Evolutionary conservation across 2,888 invertebrate genomes (phyloP), one percentile per base, ranked within the genome.

Genomic region (Epirrita christyi): DNA sequence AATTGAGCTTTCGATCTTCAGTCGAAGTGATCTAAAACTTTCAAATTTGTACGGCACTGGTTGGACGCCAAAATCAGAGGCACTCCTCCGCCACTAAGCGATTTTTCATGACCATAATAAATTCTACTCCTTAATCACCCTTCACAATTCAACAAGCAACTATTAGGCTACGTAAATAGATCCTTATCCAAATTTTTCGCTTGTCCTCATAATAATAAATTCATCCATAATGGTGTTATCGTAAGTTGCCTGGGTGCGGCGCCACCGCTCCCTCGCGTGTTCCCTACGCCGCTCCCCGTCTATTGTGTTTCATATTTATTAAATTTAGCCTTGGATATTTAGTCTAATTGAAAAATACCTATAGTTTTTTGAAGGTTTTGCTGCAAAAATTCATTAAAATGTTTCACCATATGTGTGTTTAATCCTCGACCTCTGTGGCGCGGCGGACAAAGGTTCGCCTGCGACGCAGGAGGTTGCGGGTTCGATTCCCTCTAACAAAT

Each of bases 151-250:
- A 38, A 7, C 14, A 34, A 44, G 32, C 10, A 32, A 27, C 29
- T 42, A 21, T 21, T 21, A 46, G 21, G 36, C 36, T 41, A 50
- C 54, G 27, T n/a, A 14, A 49, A 14, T 34, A 55, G 54, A 59
- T 59, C 15, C 14, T 29, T 51, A 59, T 59, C 56, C n/a, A 29
- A 42, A 34, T 54, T 55, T 55, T 53, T 50, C 59, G 59, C 54
- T 55, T 59, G 59, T 59, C 59, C 46, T 37, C 32, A 32, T 37
- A 27, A 49, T 55, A 55, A 59, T 59, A 55, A 59, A 59, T 59
- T 50, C 15, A 8, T 46, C 28, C 34, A 11, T 50, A 46, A 56
- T 46, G 46, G 15, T 32, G 21, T 49, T 55, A 50, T 40, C 43
- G 41, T 36, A 9, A 42, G 21, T 21, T 43, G 32, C 40, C 46